phyloP scores from a whole-genome alignment of 1,140 invertebrate genomes.

The Venustaconcha ellipsiformis region DNA sequence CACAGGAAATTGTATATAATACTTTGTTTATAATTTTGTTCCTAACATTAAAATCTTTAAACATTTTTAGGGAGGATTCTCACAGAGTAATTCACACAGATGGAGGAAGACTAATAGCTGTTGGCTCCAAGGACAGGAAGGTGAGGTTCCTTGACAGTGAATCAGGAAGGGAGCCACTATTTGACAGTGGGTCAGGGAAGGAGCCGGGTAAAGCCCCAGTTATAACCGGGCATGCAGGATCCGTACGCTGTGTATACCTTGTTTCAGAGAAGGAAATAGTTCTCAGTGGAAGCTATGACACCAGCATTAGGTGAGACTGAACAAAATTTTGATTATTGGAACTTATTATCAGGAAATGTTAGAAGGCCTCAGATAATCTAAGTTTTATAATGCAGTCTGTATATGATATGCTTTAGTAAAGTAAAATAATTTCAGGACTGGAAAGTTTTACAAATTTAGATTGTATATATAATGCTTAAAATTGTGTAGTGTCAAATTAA shows the following conservation, averaged over 20 bases:
- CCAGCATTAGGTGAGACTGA: slow-evolving; percentile 62
- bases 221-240: slow-evolving; percentile 68
- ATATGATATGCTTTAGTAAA: too few species aligned
- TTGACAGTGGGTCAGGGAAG: slow-evolving; percentile 50
- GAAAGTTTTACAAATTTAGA: too few species aligned
- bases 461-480: too few species aligned
- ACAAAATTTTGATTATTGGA: too few species aligned
- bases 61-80: slow-evolving; percentile 52
- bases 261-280: slow-evolving; percentile 57
- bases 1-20: background rate
- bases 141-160: slow-evolving; percentile 37
- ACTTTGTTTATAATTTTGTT: background rate
- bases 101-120: slow-evolving; percentile 60
- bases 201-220: slow-evolving; percentile 48
- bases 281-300: slow-evolving; percentile 69
- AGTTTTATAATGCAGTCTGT: too few species aligned
- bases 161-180: slow-evolving; percentile 21
- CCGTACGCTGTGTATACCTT: slow-evolving; percentile 61
- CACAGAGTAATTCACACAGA: slow-evolving; percentile 65
- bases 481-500: too few species aligned
- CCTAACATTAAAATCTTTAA: background rate
- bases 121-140: slow-evolving; percentile 64
- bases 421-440: too few species aligned
- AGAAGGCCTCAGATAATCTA: too few species aligned
- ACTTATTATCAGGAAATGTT: too few species aligned